phyloP scores from a whole-genome alignment of 2,797 vertebrate genomes.

The Alauda arvensis region DNA sequence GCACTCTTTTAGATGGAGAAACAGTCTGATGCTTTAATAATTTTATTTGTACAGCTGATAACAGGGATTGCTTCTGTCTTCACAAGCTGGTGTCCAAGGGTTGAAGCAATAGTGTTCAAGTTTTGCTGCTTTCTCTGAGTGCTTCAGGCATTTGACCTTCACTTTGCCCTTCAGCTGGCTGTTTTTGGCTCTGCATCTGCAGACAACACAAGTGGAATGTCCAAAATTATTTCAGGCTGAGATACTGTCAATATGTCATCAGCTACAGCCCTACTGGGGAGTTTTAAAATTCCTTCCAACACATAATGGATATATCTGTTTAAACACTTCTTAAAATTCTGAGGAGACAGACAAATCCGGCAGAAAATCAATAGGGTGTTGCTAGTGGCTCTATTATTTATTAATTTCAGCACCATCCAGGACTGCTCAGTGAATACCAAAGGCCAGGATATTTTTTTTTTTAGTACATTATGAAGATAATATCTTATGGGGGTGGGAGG shows the following conservation, averaged over 20 bases:
- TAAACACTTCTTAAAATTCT: constrained; percentile 58
- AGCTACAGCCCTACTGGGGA: constrained; percentile 28
- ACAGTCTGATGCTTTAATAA: constrained; percentile 32
- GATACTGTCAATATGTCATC: constrained; percentile 51
- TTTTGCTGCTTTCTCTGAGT: not conserved
- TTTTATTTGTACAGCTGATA: constrained; percentile 56
- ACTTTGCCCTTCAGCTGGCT: constrained; percentile 11
- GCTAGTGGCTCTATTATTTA: constrained; percentile 53
- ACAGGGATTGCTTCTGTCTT: constrained; percentile 31
- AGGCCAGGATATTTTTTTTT: not conserved
- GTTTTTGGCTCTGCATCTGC: not conserved
- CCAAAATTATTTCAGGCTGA: constrained; percentile 48
- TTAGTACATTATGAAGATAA: not conserved
- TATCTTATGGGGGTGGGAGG: not conserved
- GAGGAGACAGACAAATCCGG: constrained; percentile 42
- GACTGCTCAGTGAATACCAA: constrained; percentile 13
- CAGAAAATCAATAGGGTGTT: constrained; percentile 51
- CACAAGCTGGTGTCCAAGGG: not conserved
- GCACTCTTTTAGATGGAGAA: not conserved
- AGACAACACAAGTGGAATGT: not conserved
- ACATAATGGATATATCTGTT: constrained; percentile 55
- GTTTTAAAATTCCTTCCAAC: constrained; percentile 51
- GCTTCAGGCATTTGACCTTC: constrained; percentile 35
- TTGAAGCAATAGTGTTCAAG: not conserved
- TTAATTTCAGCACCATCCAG: constrained; percentile 36